These are phyloP conservation scores for Hetaerina titia DNA, from an alignment of 2,888 invertebrate species.

Conservation along the genomic window DNA sequence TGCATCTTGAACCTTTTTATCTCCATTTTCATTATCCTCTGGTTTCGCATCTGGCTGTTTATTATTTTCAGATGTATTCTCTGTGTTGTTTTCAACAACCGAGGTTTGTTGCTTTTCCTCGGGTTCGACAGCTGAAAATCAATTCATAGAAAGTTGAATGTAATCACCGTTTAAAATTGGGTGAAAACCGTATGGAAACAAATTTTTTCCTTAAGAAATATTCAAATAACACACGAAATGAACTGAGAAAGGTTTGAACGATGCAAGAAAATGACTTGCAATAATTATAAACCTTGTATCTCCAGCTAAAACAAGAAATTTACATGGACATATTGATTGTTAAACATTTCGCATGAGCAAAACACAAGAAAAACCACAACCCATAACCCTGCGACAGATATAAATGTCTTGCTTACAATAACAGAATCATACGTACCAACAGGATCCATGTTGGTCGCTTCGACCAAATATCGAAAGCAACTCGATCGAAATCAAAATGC, in stretches of 20 bases:
- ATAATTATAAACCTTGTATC: not conserved
- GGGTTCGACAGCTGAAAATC: conserved; percentile 10
- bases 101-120: conserved; percentile 20
- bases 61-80: not conserved
- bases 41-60: not conserved
- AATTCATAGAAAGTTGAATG: not conserved
- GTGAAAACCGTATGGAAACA: not conserved
- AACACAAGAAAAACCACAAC: not conserved
- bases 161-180: not conserved
- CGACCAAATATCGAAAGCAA: conserved; percentile 34
- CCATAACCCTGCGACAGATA: not conserved
- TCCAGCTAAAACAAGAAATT: not conserved
- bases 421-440: conserved; percentile 47
- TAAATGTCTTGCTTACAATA: not conserved
- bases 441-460: conserved; percentile 54
- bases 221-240: not conserved
- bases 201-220: not conserved
- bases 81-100: conserved; percentile 18
- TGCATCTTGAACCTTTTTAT: conserved; percentile 24
- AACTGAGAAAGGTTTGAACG: not conserved
- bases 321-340: not conserved
- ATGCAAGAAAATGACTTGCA: conserved; percentile 49
- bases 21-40: conserved; percentile 24
- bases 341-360: not conserved
- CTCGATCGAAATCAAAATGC: not conserved